phyloP scores from a whole-genome alignment of 1,140 invertebrate genomes.

The Trichonephila inaurata region DNA sequence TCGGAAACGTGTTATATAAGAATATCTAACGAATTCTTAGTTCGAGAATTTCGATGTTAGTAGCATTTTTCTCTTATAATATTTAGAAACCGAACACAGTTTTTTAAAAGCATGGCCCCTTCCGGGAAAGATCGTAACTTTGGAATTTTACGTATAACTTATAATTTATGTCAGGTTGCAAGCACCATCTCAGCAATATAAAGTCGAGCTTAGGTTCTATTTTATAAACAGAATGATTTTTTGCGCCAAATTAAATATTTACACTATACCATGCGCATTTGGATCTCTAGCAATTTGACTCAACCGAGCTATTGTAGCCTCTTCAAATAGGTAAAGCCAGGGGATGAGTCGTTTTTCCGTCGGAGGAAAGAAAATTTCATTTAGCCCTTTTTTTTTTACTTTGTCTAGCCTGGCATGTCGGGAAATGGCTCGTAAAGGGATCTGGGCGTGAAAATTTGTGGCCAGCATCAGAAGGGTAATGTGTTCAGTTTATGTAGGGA shows the following conservation, averaged over 20 bases:
- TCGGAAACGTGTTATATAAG: too few relatives aligned
- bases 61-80: not conserved
- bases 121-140: not conserved
- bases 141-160: not conserved
- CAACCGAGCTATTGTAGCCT: not conserved
- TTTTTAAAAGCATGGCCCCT: not conserved
- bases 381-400: not conserved
- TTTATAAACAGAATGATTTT: not conserved
- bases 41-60: not conserved
- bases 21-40: too few relatives aligned
- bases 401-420: not conserved
- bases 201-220: not conserved
- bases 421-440: conserved; percentile 53
- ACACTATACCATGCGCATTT: not conserved
- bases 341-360: not conserved
- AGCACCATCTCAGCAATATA: not conserved
- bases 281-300: conserved; percentile 15
- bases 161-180: not conserved
- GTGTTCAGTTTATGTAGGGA: conserved; percentile 45
- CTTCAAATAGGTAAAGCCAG: not conserved
- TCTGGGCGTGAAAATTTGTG: conserved; percentile 59
- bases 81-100: not conserved
- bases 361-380: conserved; percentile 17
- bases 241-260: conserved; percentile 56
- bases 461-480: conserved; percentile 16